A percentile compares a stretch with the other conserved stretches of the same genome.
These are phyloP conservation scores for Ditylenchus weischeri DNA, from an alignment of 2,888 invertebrate species.

Conservation along the genomic window DNA sequence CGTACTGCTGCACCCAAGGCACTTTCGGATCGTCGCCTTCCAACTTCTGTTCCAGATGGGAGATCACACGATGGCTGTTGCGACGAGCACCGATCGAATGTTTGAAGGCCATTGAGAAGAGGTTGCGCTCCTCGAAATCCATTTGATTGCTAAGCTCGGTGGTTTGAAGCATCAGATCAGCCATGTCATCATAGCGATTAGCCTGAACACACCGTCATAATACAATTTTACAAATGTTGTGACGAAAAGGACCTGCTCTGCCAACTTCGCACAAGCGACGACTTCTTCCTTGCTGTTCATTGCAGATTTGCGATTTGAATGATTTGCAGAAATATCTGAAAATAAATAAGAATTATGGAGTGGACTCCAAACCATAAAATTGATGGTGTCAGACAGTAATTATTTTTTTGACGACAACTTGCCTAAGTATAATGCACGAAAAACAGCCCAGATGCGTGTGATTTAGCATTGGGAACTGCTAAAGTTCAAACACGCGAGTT, in stretches of 20 bases:
- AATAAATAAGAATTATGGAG: no score
- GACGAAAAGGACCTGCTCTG: conserved; percentile 47
- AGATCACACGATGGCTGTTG: conserved; percentile 57
- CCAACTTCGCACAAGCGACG: conserved; percentile 58
- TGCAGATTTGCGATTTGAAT: no score
- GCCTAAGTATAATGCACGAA: no score
- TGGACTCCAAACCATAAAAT: no score
- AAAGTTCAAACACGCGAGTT: no score
- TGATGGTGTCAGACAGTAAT: no score
- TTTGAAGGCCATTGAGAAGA: conserved; percentile 59
- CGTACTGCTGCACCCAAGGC: conserved; percentile 94
- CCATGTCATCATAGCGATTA: conserved; percentile 35
- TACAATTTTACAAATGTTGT: no score
- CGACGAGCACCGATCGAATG: conserved; percentile 59
- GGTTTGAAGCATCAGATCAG: conserved; percentile 58
- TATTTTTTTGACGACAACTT: no score
- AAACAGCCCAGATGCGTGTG: no score
- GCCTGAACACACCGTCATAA: no score
- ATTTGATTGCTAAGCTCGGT: conserved; percentile 56
- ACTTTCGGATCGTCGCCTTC: conserved; percentile 89
- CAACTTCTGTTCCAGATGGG: conserved; percentile 58
- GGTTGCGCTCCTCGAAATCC: conserved; percentile 58
- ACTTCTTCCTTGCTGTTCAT: conserved; percentile 51
- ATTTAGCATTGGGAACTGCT: no score
- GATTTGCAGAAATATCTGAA: no score